A percentile compares a stretch with the other conserved stretches of the same genome.
phyloP scores from a whole-genome alignment of 1,140 invertebrate species.

The Brachionus plicatilis region DNA sequence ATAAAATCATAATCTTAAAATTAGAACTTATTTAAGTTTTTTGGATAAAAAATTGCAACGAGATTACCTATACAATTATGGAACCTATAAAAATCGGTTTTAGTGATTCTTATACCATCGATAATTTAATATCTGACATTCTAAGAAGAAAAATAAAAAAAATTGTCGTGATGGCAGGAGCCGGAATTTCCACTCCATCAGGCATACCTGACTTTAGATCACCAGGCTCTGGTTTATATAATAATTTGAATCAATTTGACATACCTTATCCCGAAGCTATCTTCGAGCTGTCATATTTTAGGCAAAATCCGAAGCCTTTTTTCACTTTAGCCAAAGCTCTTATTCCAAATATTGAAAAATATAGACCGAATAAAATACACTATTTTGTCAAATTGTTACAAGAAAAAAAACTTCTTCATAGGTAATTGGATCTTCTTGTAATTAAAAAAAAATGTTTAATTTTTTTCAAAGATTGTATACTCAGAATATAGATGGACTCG shows the following conservation, averaged over 20 bases:
- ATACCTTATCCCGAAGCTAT: conserved; percentile 68
- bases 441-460: neutral
- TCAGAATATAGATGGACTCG: conserved; percentile 88
- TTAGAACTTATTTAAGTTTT: neutral
- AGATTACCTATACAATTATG: neutral
- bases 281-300: conserved; percentile 83
- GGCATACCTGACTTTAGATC: conserved; percentile 39
- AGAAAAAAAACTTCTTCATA: conserved; percentile 8
- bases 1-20: neutral
- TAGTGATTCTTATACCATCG: neutral
- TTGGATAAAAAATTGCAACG: neutral
- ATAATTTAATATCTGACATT: neutral
- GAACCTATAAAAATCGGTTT: conserved; percentile 9
- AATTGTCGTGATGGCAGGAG: conserved; percentile 84
- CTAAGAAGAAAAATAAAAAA: conserved; percentile 65
- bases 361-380: conserved; percentile 22
- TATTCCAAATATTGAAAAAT: conserved; percentile 66
- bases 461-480: conserved; percentile 41
- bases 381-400: conserved; percentile 39
- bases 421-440: neutral
- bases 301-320: conserved; percentile 76
- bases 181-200: conserved; percentile 75
- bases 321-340: conserved; percentile 83
- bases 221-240: conserved; percentile 9
- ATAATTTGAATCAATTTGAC: neutral